Evolutionary conservation across 2,888 invertebrate genomes (phyloP).

Genomic region (Nomada fucata): DNA sequence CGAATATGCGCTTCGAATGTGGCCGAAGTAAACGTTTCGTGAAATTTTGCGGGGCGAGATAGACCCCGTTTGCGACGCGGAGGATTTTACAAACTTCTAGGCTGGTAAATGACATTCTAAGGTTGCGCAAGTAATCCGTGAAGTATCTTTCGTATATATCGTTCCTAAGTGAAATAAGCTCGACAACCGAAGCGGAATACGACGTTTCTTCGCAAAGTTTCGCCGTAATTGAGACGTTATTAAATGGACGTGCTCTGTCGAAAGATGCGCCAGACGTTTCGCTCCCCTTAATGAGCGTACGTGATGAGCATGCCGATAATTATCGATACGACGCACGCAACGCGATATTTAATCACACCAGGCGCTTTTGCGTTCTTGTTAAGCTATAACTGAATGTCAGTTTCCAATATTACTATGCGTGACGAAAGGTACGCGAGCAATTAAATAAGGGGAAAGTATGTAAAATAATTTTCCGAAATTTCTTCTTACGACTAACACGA

Average conservation of each 20-base stretch:
- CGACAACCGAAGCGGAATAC: neutral
- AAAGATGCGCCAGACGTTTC: slow-evolving; percentile 33
- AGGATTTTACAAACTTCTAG: too few relatives aligned
- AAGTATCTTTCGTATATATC: neutral
- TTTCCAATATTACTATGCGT: too few relatives aligned
- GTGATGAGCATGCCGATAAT: slow-evolving; percentile 37
- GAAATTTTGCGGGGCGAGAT: too few relatives aligned
- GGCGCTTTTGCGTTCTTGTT: neutral
- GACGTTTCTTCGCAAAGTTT: neutral
- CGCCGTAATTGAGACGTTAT: slow-evolving; percentile 23
- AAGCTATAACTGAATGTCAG: neutral
- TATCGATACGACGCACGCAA: slow-evolving; percentile 2
- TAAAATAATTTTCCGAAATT: too few relatives aligned
- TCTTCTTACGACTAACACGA: too few relatives aligned
- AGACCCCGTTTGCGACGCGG: too few relatives aligned
- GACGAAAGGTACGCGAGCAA: too few relatives aligned
- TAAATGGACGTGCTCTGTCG: slow-evolving; percentile 14
- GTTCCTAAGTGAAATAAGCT: neutral
- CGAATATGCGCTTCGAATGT: too few relatives aligned
- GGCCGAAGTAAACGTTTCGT: too few relatives aligned
- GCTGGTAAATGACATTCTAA: too few relatives aligned
- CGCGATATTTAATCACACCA: slow-evolving; percentile 11
- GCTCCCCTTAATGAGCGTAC: slow-evolving; percentile 34
- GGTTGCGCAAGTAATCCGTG: too few relatives aligned
- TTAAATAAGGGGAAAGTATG: too few relatives aligned